phyloP scores from a whole-genome alignment of 2,113 vertebrate genomes.

The Phylloscopus whistleri region DNA sequence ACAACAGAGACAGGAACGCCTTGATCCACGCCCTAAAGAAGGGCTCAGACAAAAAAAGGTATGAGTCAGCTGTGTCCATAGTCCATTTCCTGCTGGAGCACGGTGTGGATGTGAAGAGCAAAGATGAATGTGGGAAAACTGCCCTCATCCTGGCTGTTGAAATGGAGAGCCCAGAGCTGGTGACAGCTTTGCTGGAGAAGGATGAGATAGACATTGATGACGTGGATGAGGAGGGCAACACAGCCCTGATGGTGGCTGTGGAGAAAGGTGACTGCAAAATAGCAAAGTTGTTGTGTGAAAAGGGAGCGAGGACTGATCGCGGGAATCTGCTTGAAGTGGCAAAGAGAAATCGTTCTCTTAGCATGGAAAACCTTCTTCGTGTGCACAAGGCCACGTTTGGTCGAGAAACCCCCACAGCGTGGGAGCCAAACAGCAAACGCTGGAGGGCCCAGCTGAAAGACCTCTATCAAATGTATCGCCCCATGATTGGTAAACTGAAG shows the following conservation, averaged over 20 bases:
- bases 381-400: neutral
- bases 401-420: neutral
- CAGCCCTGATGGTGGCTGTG: conserved; percentile 64
- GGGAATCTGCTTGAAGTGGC: conserved; percentile 18
- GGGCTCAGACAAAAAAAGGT: accelerated
- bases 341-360: neutral
- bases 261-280: neutral
- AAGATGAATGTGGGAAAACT: conserved; percentile 59
- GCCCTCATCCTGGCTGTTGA: conserved; percentile 71
- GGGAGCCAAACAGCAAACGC: conserved; percentile 50
- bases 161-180: conserved; percentile 9
- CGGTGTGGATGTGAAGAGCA: conserved; percentile 2
- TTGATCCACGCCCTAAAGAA: conserved; percentile 47
- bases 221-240: conserved; percentile 36
- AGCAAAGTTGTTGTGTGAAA: conserved; percentile 25
- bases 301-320: conserved; percentile 13
- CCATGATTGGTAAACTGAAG: conserved; percentile 68
- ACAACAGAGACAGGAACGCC: conserved; percentile 69
- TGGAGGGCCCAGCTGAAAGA: conserved; percentile 56
- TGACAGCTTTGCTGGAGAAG: conserved; percentile 53
- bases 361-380: neutral
- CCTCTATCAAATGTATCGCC: neutral
- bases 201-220: conserved; percentile 43
- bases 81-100: conserved; percentile 19
- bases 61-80: neutral